phyloP scores from a whole-genome alignment of 35 echinoderm and acorn worm genomes.

The Holothuria glaberrima region DNA sequence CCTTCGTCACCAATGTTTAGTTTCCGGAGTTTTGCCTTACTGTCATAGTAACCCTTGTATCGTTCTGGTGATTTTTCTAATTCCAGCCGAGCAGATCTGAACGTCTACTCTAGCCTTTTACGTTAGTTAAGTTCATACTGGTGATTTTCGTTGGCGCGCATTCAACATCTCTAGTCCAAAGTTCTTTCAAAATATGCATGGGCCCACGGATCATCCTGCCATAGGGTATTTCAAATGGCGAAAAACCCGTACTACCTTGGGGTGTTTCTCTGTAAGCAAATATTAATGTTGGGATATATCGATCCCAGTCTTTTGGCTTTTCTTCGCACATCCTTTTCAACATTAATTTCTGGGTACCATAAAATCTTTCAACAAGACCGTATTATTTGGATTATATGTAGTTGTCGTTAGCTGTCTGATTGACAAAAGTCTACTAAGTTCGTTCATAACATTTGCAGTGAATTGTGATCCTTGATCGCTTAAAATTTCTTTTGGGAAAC shows the following conservation, averaged over 20 bases:
- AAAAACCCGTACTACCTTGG: too few relatives aligned
- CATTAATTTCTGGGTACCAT: not conserved
- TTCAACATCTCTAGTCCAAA: not conserved
- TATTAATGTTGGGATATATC: too few relatives aligned
- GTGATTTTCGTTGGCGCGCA: not conserved
- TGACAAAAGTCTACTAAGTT: not conserved
- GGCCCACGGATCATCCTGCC: not conserved
- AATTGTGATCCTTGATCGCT: conserved; percentile 1
- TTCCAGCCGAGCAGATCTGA: too few relatives aligned
- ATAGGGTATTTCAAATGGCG: too few relatives aligned
- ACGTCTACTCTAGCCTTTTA: too few relatives aligned
- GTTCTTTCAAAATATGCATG: not conserved
- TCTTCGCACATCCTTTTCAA: not conserved
- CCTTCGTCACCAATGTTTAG: too few relatives aligned
- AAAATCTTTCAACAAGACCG: not conserved
- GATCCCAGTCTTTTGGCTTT: not conserved
- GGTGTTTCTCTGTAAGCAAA: too few relatives aligned
- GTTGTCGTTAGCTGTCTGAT: not conserved
- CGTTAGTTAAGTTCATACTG: not conserved
- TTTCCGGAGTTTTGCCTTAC: too few relatives aligned
- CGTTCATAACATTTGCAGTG: not conserved
- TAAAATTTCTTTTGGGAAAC: not conserved
- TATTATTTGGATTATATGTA: not conserved
- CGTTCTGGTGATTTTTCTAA: too few relatives aligned
- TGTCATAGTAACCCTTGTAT: too few relatives aligned